A percentile compares a stretch with the other conserved stretches of the same genome.
phyloP scores from a whole-genome alignment of 2,113 vertebrate genomes.

The Uria aalge region DNA sequence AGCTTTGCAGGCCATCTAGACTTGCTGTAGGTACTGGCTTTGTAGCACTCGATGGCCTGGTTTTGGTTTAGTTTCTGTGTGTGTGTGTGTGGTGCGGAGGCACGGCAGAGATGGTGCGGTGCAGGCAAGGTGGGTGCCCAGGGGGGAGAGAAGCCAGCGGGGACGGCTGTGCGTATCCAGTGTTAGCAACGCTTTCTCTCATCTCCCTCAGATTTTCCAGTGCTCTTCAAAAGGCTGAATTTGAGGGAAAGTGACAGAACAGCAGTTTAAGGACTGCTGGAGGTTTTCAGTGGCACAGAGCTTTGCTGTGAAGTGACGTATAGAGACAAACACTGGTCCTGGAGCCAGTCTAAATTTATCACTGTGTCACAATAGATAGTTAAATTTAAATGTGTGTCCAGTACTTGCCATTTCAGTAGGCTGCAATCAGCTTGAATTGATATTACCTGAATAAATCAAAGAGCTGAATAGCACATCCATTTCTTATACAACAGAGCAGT shows the following conservation, averaged over 20 bases:
- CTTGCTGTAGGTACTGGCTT: not conserved
- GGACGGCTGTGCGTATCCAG: not conserved
- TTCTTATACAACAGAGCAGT: not conserved
- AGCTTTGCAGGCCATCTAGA: not conserved
- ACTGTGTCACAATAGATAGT: constrained; percentile 6
- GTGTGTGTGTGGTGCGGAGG: not conserved
- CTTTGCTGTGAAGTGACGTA: not conserved
- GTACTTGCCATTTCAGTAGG: constrained; percentile 34
- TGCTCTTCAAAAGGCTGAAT: not conserved
- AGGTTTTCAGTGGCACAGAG: not conserved
- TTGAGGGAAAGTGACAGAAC: not conserved
- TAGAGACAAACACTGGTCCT: not conserved
- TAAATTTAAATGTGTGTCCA: constrained; percentile 45
- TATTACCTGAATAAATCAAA: constrained; percentile 42
- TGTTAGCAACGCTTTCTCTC: not conserved
- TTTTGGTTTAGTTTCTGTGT: not conserved
- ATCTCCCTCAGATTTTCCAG: not conserved
- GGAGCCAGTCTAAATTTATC: not conserved
- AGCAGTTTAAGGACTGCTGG: not conserved
- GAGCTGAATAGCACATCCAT: not conserved
- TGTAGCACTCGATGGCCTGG: not conserved
- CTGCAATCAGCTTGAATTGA: constrained; percentile 36
- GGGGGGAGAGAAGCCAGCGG: not conserved
- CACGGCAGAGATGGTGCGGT: not conserved
- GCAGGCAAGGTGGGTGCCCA: not conserved